These are phyloP conservation scores for Charadrius vociferus DNA, from an alignment of 2,113 vertebrate species.

Conservation along the genomic window DNA sequence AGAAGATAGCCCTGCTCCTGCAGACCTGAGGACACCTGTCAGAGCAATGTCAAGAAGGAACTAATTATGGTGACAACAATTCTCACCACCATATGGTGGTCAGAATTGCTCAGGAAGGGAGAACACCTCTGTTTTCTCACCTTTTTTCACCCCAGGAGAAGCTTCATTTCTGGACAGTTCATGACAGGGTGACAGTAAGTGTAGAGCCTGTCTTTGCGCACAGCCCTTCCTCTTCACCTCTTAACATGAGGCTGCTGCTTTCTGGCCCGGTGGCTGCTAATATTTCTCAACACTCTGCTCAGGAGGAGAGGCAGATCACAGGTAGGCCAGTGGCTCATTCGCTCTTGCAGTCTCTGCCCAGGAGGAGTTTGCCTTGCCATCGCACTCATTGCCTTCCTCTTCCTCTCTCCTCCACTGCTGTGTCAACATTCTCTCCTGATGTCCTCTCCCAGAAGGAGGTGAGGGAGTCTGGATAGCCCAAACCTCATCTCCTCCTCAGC, in stretches of 20 bases:
- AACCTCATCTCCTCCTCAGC: neutral
- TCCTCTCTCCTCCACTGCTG: neutral
- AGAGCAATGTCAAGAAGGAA: neutral
- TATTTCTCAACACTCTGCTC: neutral
- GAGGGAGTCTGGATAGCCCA: neutral
- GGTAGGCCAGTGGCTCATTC: neutral
- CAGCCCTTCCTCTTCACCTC: neutral
- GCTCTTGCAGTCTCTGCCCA: neutral
- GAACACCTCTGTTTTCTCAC: constrained; percentile 23
- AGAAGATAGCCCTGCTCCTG: neutral
- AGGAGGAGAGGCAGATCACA: neutral
- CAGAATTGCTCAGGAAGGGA: neutral
- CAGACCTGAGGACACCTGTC: neutral
- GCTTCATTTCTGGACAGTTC: neutral
- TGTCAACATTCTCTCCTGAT: neutral
- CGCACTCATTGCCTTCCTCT: neutral
- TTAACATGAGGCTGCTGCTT: neutral
- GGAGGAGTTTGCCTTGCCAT: neutral
- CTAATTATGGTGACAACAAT: neutral
- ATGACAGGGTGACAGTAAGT: neutral
- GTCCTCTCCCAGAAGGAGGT: neutral
- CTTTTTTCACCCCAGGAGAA: neutral
- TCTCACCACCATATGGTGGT: constrained; percentile 24
- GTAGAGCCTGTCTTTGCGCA: neutral
- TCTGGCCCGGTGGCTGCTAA: neutral